These are phyloP conservation scores for Drosophila neonasuta DNA, from an alignment of 2,888 invertebrate genomes.

Conservation along the genomic window DNA sequence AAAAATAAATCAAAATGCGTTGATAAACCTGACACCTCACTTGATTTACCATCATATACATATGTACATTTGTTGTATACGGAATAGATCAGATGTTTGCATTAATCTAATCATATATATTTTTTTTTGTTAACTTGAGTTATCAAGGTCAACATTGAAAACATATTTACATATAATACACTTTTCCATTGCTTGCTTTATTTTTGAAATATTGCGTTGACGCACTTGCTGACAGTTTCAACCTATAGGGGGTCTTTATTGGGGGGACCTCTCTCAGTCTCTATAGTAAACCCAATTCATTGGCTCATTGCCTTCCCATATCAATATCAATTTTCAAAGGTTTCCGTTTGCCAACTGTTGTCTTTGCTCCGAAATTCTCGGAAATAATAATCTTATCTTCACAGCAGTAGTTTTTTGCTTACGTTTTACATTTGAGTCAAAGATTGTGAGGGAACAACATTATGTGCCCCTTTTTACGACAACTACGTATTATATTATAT, in stretches of 20 bases:
- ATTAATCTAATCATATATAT: conserved; percentile 52
- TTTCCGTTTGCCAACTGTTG: not conserved
- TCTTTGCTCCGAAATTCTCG: conserved; percentile 10
- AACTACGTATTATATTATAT: not conserved
- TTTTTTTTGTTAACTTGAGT: conserved; percentile 10
- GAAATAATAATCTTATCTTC: conserved; percentile 28
- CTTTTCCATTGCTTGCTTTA: conserved; percentile 29
- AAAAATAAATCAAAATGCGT: conserved; percentile 5
- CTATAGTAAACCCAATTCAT: not conserved
- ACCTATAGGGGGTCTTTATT: conserved; percentile 13
- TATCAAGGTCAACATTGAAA: conserved; percentile 53
- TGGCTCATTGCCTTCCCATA: conserved; percentile 28
- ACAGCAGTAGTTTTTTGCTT: not conserved
- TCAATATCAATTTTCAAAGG: conserved; percentile 18
- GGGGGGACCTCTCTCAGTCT: not conserved
- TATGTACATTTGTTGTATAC: not conserved
- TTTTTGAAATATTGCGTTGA: conserved; percentile 29
- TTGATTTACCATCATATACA: not conserved
- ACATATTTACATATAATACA: conserved; percentile 28
- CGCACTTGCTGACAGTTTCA: conserved; percentile 42
- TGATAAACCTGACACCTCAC: conserved; percentile 37
- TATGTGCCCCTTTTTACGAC: not conserved
- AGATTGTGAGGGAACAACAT: not conserved
- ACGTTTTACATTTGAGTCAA: conserved; percentile 1
- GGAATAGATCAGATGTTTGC: conserved; percentile 19